A percentile compares a stretch with the other conserved stretches of the same genome.
phyloP scores from a whole-genome alignment of 2,888 invertebrate species.

The Anthophora plumipes region DNA sequence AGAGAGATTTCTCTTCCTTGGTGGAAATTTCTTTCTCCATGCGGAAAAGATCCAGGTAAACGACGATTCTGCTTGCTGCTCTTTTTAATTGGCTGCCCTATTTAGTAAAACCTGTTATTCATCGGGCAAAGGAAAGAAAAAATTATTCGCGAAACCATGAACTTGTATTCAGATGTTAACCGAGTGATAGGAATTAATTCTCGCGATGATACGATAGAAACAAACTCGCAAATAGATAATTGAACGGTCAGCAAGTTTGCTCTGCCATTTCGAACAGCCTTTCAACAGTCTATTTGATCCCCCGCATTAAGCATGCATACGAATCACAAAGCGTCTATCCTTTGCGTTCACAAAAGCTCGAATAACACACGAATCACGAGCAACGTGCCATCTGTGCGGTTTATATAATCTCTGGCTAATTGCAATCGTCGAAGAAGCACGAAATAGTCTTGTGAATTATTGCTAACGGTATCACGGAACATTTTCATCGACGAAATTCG shows the following conservation, averaged over 20 bases:
- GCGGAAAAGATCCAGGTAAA: not conserved
- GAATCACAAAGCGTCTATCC: slow-evolving; percentile 66
- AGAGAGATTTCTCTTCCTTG: slow-evolving; percentile 21
- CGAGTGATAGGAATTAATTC: slow-evolving; percentile 14
- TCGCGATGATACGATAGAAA: not conserved
- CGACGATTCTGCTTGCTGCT: not conserved
- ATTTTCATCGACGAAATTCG: slow-evolving; percentile 10
- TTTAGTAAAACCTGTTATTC: not conserved
- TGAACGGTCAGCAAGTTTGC: slow-evolving; percentile 24
- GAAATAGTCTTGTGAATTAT: slow-evolving; percentile 4
- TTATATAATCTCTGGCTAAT: slow-evolving; percentile 26
- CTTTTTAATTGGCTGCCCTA: slow-evolving; percentile 9
- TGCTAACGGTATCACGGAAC: not conserved
- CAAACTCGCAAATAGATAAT: slow-evolving; percentile 28
- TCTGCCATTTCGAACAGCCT: slow-evolving; percentile 17
- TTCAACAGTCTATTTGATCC: slow-evolving; percentile 2
- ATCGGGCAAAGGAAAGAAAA: too few species aligned
- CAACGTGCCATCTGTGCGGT: slow-evolving; percentile 15
- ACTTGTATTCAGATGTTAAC: not conserved
- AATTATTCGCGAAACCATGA: too few species aligned
- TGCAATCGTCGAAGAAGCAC: slow-evolving; percentile 27
- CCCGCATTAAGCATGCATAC: slow-evolving; percentile 13
- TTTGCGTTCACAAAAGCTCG: slow-evolving; percentile 61
- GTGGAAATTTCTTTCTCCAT: slow-evolving; percentile 33
- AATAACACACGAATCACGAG: slow-evolving; percentile 55